These are phyloP conservation scores for Cyclargus thomasi DNA, from an alignment of 1,140 invertebrate species.

Conservation along the genomic window DNA sequence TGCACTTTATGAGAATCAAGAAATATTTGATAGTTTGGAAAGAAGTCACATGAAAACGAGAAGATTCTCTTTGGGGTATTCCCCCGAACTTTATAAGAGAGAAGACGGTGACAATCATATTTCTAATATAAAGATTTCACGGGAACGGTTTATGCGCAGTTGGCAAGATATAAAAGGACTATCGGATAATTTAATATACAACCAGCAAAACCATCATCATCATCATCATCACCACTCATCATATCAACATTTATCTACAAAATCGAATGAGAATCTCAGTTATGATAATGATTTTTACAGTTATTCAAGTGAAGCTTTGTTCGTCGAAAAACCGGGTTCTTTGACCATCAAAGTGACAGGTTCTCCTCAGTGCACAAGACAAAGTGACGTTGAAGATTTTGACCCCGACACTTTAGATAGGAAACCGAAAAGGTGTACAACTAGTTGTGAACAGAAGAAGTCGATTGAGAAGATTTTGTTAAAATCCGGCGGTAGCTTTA, in stretches of 20 bases:
- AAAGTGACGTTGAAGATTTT: slow-evolving; percentile 77
- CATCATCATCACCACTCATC: slow-evolving; percentile 24
- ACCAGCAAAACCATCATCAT: background rate
- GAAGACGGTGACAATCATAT: slow-evolving; percentile 25
- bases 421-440: slow-evolving; percentile 74
- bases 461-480: slow-evolving; percentile 75
- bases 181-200: slow-evolving; percentile 28
- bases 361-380: slow-evolving; percentile 70
- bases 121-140: slow-evolving; percentile 31
- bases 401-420: slow-evolving; percentile 89
- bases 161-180: slow-evolving; percentile 59
- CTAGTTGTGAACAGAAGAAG: slow-evolving; percentile 44
- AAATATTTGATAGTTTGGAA: slow-evolving; percentile 86
- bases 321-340: slow-evolving; percentile 78
- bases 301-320: slow-evolving; percentile 72
- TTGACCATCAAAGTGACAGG: slow-evolving; percentile 84
- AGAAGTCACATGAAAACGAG: slow-evolving; percentile 65
- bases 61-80: slow-evolving; percentile 60
- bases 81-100: slow-evolving; percentile 42
- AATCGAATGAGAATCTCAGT: slow-evolving; percentile 24
- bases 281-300: slow-evolving; percentile 45
- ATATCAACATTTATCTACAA: slow-evolving; percentile 27
- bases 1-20: slow-evolving; percentile 31
- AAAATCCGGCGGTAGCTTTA: slow-evolving; percentile 79
- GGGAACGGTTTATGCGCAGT: slow-evolving; percentile 48